Base-by-base conservation (phyloP, 2,888 invertebrate genomes). In the Synanthedon tipuliformis region DNA sequence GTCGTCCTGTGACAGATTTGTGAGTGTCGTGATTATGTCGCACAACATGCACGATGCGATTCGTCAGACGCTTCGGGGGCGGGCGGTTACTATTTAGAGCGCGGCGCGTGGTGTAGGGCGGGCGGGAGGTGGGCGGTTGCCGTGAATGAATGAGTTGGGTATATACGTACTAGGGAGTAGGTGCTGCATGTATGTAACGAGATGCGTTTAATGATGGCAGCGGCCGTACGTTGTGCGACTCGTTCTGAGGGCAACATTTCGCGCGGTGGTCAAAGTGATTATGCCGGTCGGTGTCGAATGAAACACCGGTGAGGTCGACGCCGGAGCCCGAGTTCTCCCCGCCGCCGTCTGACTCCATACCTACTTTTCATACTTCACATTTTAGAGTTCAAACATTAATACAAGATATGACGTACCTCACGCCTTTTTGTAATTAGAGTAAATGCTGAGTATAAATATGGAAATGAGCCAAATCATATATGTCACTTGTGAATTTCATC, bases 191-290 rank as follows among this genome's bases (percentile, higher is more conserved):
- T 71, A 62, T 79, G 80, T 64, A 81, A 65, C 53, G 86, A 78
- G 65, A 87, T 73, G 59, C 80, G 81, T 60, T 85, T 85, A 69
- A 87, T 73, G 66, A 88, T 75, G 69, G 84, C 83, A 69, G 81
- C 73, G 70, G 83, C 80, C 66, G 77, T 75, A 64, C 79, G 81
- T 59, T 77, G 78, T 59, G 75, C 78, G 66, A 74, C 67, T 66
- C 83, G 78, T 76, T 86, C 85, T 58, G 80, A 76, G 64, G 87
- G 86, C 78, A 87, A 73, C 88, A 88, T 87, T 65, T 75, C 72
- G 81, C 69, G 66, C 76, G 81, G 69, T 64, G 81, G 71, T 76
- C 70, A 73, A 68, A 59, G 69, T 66, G 72, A 76, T 71, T 78
- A 69, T 78, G 79, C 61, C 70, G 68, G 45, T 45, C 70, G 68